These are phyloP conservation scores for Poeciliopsis turrubarensis DNA, from an alignment of 2,113 vertebrate genomes.

Conservation along the genomic window DNA sequence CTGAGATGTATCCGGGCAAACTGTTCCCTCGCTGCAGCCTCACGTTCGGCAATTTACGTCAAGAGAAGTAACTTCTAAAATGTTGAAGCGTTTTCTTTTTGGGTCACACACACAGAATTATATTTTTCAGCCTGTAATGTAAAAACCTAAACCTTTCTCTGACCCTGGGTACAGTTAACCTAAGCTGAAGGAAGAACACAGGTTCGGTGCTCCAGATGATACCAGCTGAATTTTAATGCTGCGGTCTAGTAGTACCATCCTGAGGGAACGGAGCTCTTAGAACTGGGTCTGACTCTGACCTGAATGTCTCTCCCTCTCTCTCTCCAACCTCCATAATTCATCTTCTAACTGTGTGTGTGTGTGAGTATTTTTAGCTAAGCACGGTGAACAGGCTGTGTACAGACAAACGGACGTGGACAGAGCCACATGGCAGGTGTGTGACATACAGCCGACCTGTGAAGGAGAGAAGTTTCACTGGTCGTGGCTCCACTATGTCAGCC, in stretches of 20 bases:
- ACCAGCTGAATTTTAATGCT: conserved; percentile 72
- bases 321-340: conserved; percentile 74
- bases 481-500: not conserved
- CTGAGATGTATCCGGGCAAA: conserved; percentile 3
- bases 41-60: not conserved
- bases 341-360: conserved; percentile 60
- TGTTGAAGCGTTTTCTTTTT: not conserved
- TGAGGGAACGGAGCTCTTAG: conserved; percentile 64
- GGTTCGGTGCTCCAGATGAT: conserved; percentile 53
- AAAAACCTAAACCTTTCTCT: not conserved
- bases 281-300: conserved; percentile 80
- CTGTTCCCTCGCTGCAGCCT: not conserved
- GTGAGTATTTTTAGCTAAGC: conserved; percentile 76
- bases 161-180: conserved; percentile 32
- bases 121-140: not conserved
- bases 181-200: conserved; percentile 35
- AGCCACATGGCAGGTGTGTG: conserved; percentile 53
- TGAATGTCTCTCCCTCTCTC: conserved; percentile 65
- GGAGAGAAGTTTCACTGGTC: conserved; percentile 1
- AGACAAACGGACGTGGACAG: conserved; percentile 21
- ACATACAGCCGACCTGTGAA: conserved; percentile 42
- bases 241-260: conserved; percentile 65
- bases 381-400: conserved; percentile 31
- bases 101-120: conserved; percentile 1
- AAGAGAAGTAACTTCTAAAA: not conserved